Evolutionary conservation across 1,140 invertebrate species (phyloP).

Genomic region (Sipha flava): DNA sequence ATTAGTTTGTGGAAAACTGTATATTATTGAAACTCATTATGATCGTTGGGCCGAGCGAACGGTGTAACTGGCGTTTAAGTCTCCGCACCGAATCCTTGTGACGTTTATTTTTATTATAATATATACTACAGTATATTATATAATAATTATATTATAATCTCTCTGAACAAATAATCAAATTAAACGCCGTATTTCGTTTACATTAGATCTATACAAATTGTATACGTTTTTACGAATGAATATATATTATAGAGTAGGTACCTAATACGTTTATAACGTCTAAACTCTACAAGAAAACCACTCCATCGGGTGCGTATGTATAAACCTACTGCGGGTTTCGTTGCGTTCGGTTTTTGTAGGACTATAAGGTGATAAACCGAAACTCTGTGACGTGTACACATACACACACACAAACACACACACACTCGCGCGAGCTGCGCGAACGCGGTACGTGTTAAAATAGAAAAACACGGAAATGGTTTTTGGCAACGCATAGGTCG

Average conservation of each 20-base stretch:
- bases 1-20: not conserved
- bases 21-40: too few relatives aligned
- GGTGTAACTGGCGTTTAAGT: not conserved
- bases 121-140: not conserved
- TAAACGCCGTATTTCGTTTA: not conserved
- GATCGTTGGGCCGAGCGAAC: too few relatives aligned
- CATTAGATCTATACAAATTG: too few relatives aligned
- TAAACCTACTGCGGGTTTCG: too few relatives aligned
- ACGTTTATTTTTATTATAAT: not conserved
- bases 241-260: too few relatives aligned
- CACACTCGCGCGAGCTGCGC: not conserved
- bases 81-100: not conserved
- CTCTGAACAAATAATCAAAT: not conserved
- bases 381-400: not conserved
- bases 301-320: not conserved
- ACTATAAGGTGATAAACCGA: not conserved
- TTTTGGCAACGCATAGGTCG: slow-evolving; percentile 13
- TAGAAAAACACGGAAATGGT: slow-evolving; percentile 27
- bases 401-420: not conserved
- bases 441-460: not conserved
- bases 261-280: too few relatives aligned
- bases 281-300: too few relatives aligned
- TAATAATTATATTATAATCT: not conserved
- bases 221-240: too few relatives aligned
- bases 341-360: not conserved